These are phyloP conservation scores for Drosophila bocqueti DNA, from an alignment of 1,140 invertebrate genomes.

Conservation along the genomic window DNA sequence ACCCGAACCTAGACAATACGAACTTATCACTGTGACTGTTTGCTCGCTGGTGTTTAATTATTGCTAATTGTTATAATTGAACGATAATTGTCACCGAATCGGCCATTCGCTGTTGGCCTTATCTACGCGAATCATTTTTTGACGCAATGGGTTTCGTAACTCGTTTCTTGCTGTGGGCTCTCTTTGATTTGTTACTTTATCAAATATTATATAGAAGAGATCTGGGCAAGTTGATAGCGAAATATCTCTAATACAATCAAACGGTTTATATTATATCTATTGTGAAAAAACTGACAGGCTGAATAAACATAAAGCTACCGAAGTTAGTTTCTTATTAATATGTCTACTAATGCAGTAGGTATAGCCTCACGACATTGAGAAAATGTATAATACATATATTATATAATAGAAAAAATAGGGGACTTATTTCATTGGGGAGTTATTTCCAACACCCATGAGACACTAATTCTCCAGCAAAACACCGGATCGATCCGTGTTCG, in stretches of 20 bases:
- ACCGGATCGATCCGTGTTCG: conserved; percentile 10
- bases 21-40: conserved; percentile 40
- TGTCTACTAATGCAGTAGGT: neutral
- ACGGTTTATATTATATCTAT: neutral
- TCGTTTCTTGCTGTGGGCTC: neutral
- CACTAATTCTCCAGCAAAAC: too few species aligned
- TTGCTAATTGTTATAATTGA: conserved; percentile 34
- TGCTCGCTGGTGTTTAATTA: conserved; percentile 15
- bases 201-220: neutral
- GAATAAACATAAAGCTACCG: neutral
- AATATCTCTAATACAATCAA: neutral
- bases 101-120: conserved; percentile 2
- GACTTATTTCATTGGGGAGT: too few species aligned
- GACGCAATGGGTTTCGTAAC: neutral
- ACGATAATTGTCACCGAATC: conserved; percentile 28
- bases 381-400: neutral
- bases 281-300: neutral
- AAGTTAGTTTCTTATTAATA: neutral
- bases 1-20: conserved; percentile 48
- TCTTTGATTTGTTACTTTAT: neutral
- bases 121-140: neutral
- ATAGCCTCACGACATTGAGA: neutral
- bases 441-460: too few species aligned
- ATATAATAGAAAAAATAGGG: neutral
- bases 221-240: neutral